Conservation (phyloP, 1,140 invertebrate species). For the Asbolus verrucosus region DNA sequence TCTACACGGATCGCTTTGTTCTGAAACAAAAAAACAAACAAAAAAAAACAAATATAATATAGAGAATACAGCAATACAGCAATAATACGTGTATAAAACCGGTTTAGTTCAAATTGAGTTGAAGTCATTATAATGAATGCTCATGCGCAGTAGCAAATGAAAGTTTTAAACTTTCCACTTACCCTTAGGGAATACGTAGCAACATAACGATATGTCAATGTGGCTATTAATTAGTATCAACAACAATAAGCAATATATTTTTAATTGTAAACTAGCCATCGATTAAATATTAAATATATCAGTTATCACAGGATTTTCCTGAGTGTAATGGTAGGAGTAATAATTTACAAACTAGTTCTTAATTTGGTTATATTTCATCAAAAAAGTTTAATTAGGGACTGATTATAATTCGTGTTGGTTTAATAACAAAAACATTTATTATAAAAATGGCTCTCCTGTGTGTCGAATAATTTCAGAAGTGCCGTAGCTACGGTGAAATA, state of each 20-base stretch:
- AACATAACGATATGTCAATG: constrained; percentile 57
- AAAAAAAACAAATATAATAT: too few species aligned
- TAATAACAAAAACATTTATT: constrained; percentile 40
- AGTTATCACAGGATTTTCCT: constrained; percentile 29
- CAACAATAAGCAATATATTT: constrained; percentile 31
- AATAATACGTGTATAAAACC: too few species aligned
- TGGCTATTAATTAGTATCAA: constrained; percentile 32
- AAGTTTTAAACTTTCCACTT: constrained; percentile 54
- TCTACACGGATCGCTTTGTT: constrained; percentile 81
- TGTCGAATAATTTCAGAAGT: neutral
- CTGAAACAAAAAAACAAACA: constrained; percentile 69
- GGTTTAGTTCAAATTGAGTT: too few species aligned
- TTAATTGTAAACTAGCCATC: constrained; percentile 30
- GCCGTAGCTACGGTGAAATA: neutral
- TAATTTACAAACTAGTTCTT: constrained; percentile 6
- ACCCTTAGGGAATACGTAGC: constrained; percentile 70
- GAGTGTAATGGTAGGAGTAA: too few species aligned
- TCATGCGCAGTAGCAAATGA: constrained; percentile 23
- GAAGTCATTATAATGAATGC: too few species aligned
- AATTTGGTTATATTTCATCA: constrained; percentile 24
- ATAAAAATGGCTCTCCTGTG: constrained; percentile 23
- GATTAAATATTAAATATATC: neutral
- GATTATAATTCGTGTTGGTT: neutral
- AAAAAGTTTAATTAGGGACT: constrained; percentile 6
- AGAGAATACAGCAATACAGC: too few species aligned